Conservation (phyloP, 2,797 vertebrate genomes). For the Chelon auratus region DNA sequence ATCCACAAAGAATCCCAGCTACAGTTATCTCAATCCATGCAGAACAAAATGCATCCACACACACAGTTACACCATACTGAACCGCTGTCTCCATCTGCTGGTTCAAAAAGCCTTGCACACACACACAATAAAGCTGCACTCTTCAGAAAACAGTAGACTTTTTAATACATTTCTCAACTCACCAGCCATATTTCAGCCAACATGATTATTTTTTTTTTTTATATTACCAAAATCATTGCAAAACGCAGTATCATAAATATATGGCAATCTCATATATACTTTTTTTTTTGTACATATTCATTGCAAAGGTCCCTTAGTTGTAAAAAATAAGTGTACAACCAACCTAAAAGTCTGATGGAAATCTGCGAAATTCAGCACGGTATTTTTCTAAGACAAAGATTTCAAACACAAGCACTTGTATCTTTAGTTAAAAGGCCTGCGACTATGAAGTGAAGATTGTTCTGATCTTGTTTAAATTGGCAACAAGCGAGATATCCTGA, state of each 20-base stretch:
- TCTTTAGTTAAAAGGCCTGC: slow-evolving; percentile 41
- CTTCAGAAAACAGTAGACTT: slow-evolving; percentile 45
- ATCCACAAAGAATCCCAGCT: neutral
- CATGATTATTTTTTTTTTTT: slow-evolving; percentile 70
- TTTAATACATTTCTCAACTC: slow-evolving; percentile 77
- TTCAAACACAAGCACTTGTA: slow-evolving; percentile 56
- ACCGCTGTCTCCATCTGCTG: slow-evolving; percentile 68
- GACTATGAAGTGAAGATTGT: slow-evolving; percentile 44
- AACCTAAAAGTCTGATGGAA: slow-evolving; percentile 58
- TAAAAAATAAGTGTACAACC: slow-evolving; percentile 68
- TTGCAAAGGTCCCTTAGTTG: slow-evolving; percentile 75
- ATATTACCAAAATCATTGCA: slow-evolving; percentile 74
- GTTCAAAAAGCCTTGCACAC: slow-evolving; percentile 10
- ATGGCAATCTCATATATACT: slow-evolving; percentile 76
- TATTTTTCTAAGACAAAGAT: slow-evolving; percentile 42
- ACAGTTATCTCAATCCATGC: neutral
- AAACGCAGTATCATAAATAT: slow-evolving; percentile 79
- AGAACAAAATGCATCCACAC: neutral
- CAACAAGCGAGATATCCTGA: slow-evolving; percentile 38
- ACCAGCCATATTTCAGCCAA: slow-evolving; percentile 67
- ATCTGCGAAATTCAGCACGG: slow-evolving; percentile 54
- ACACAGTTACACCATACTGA: neutral
- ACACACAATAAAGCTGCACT: neutral
- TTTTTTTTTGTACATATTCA: slow-evolving; percentile 75
- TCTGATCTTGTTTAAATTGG: slow-evolving; percentile 64